Evolutionary conservation across 2,113 vertebrate genomes (phyloP).

Genomic region (Arvicanthis niloticus): DNA sequence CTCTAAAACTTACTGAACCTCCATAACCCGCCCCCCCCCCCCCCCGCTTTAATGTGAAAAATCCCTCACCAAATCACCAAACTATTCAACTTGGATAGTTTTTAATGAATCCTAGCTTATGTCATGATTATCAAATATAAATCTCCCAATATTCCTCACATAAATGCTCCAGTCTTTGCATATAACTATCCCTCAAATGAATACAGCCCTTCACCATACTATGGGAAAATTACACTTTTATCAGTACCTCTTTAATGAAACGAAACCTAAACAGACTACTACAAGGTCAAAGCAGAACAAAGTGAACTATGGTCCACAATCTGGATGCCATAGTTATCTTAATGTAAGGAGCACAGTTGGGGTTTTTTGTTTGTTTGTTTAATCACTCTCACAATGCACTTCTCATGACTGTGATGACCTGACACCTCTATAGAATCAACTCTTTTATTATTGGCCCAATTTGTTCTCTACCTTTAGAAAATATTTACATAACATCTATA

Average conservation of each 20-base stretch:
- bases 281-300: conserved; percentile 34
- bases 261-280: conserved; percentile 34
- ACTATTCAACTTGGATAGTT: not conserved
- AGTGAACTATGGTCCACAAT: not conserved
- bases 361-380: too few relatives aligned
- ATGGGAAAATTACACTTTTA: conserved; percentile 36
- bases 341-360: not conserved
- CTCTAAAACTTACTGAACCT: not conserved
- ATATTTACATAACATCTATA: conserved; percentile 10
- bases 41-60: not conserved
- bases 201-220: not conserved
- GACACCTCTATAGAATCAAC: not conserved
- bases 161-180: not conserved
- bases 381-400: conserved; percentile 14
- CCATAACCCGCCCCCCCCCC: not conserved
- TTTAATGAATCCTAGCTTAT: conserved; percentile 38
- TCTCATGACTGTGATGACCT: conserved; percentile 1
- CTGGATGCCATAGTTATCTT: not conserved
- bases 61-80: not conserved
- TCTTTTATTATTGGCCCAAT: not conserved
- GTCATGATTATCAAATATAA: conserved; percentile 22
- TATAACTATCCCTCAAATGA: conserved; percentile 28
- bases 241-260: conserved; percentile 49
- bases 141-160: conserved; percentile 1
- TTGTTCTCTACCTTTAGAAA: conserved; percentile 20